Conservation (phyloP, 2,888 invertebrate genomes). For the Papilio protenor region DNA sequence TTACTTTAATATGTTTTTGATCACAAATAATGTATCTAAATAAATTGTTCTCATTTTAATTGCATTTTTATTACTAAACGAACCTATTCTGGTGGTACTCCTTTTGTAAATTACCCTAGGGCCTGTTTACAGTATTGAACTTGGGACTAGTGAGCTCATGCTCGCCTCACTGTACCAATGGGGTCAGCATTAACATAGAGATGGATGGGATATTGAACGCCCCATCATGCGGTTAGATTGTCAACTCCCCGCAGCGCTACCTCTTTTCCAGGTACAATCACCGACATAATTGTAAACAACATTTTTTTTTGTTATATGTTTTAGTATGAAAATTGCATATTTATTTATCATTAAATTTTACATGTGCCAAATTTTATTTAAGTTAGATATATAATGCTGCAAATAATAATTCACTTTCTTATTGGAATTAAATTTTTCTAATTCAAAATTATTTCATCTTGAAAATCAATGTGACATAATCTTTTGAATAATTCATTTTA, state of each 20-base stretch:
- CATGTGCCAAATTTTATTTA: too few relatives aligned
- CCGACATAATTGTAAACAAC: slow-evolving; percentile 11
- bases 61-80: too few relatives aligned
- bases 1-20: not conserved
- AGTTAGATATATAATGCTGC: too few relatives aligned
- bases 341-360: too few relatives aligned
- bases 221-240: slow-evolving; percentile 48
- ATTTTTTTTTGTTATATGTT: not conserved
- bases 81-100: not conserved
- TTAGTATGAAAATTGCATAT: too few relatives aligned
- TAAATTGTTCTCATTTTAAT: not conserved
- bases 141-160: not conserved
- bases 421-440: not conserved
- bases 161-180: not conserved
- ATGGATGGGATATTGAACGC: slow-evolving; percentile 47
- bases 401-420: not conserved
- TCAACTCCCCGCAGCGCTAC: slow-evolving; percentile 45
- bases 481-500: not conserved
- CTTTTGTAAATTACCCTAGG: too few relatives aligned
- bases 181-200: slow-evolving; percentile 46
- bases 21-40: not conserved
- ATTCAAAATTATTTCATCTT: not conserved
- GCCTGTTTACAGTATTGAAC: not conserved
- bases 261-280: slow-evolving; percentile 46
- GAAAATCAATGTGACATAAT: not conserved